These are phyloP conservation scores for Megaceryle torquata DNA, from an alignment of 2,113 vertebrate genomes.

Conservation along the genomic window DNA sequence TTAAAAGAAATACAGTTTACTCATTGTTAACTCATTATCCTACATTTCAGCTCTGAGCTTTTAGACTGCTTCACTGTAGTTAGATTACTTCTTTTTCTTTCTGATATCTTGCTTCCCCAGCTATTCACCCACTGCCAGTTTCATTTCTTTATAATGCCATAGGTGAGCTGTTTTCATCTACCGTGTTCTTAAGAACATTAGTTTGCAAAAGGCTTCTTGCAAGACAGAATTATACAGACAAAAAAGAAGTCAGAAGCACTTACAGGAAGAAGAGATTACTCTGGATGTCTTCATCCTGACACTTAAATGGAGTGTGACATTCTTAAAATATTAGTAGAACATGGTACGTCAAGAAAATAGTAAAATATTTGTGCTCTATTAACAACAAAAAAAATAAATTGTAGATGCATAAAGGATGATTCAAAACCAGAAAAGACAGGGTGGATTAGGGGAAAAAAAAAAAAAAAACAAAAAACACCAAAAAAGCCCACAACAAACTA, in stretches of 20 bases:
- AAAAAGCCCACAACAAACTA: not conserved
- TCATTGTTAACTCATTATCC: not conserved
- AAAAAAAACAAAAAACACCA: no score
- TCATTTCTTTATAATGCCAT: not conserved
- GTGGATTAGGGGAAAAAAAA: not conserved
- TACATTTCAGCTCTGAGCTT: not conserved
- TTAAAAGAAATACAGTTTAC: not conserved
- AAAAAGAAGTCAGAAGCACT: slow-evolving; percentile 34
- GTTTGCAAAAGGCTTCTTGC: slow-evolving; percentile 32
- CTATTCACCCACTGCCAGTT: not conserved
- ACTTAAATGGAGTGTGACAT: slow-evolving; percentile 2
- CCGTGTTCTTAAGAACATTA: slow-evolving; percentile 10
- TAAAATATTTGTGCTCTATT: slow-evolving; percentile 15
- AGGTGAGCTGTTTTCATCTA: slow-evolving; percentile 28
- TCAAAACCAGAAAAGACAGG: slow-evolving; percentile 4
- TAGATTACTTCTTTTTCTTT: not conserved
- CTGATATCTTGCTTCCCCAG: not conserved
- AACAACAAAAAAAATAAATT: not conserved
- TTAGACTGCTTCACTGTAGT: not conserved
- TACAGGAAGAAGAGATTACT: slow-evolving; percentile 24
- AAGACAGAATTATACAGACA: slow-evolving; percentile 27
- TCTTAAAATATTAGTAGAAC: slow-evolving; percentile 18
- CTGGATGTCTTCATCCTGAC: slow-evolving; percentile 43
- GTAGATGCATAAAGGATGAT: not conserved
- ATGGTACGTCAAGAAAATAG: not conserved